Evolutionary conservation across 2,113 vertebrate genomes (phyloP).

Genomic region (Cololabis saira): DNA sequence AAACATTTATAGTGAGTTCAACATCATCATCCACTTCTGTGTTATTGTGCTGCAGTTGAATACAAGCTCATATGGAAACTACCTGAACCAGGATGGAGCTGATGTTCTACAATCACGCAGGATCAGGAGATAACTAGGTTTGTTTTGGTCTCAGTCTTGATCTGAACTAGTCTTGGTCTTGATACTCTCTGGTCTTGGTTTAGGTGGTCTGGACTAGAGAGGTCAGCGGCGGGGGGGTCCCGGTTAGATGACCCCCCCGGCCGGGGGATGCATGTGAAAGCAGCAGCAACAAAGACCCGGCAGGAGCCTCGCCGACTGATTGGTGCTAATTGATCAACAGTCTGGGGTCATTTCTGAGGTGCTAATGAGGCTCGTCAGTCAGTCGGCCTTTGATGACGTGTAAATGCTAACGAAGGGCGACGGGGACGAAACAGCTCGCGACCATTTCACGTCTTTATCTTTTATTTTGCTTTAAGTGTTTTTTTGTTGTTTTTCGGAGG

Average conservation of each 20-base stretch:
- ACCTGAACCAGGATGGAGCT: no score
- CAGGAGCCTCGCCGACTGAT: slow-evolving; percentile 30
- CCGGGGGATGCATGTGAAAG: slow-evolving; percentile 68
- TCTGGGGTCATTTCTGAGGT: slow-evolving; percentile 50
- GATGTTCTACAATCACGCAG: no score
- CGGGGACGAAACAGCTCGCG: not conserved
- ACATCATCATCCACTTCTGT: no score
- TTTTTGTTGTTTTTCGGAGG: slow-evolving; percentile 51
- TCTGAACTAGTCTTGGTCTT: no score
- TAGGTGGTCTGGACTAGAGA: no score
- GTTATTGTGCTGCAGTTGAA: no score
- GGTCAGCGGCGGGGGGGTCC: no score
- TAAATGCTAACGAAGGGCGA: not conserved
- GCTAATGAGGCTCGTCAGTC: slow-evolving; percentile 61
- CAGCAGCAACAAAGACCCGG: slow-evolving; percentile 54
- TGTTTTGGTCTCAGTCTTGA: no score
- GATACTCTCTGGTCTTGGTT: no score
- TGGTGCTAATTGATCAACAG: slow-evolving; percentile 60
- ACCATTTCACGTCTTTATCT: not conserved
- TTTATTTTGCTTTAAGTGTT: slow-evolving; percentile 44
- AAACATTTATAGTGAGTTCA: no score
- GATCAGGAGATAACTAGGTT: no score
- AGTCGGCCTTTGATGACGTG: slow-evolving; percentile 29
- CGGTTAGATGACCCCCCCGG: slow-evolving; percentile 30
- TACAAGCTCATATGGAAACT: no score